Evolutionary conservation across 1,140 invertebrate genomes (phyloP), one percentile per base, ranked within the genome.

Genomic region (Campoletis sonorensis): DNA sequence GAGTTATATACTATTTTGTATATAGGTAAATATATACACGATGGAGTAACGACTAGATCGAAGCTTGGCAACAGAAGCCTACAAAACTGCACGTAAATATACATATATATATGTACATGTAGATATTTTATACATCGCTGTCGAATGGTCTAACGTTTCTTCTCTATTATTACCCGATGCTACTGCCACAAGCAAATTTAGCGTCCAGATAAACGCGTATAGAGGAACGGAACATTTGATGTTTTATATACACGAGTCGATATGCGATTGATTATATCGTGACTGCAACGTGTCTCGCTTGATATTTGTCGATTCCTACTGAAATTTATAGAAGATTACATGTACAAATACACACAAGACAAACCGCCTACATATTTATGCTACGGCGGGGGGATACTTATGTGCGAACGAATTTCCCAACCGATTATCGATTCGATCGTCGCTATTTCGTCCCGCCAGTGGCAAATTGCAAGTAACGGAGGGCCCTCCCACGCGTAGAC

Each of bases 41-140:
- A 61, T 77, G 61, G 72, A 81, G 80, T 84, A 87, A 85, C 79
- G 84, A 84, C 54, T 80, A 80, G 81, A 81, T 79, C 82, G 79
- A 85, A 85, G 84, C 84, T 85, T 82, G 81, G 71, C 49, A 40
- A 45, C 8, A 45, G 40, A 45, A 45, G 40, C 40, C 40, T 45
- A 45, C 7, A 13, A 45, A 45, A 13, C n/a, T n/a, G n/a, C n/a
- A n/a, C n/a, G n/a, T n/a, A n/a, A n/a, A n/a, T n/a, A n/a, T n/a
- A n/a, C n/a, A n/a, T n/a, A n/a, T n/a, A n/a, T 45, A 45, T 10
- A 1, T 45, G 40, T 45, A 11, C 13, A 13, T 45, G 11, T 11
- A 45, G 1, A 11, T 11, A 45, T 45, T 10, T 37, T 5, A 13
- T 11, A 45, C 13, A 45, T 37, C 4, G 30, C 16, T 23, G 30